These are phyloP conservation scores for Leptatherina wallacei DNA, from an alignment of 2,797 vertebrate genomes.

Conservation along the genomic window DNA sequence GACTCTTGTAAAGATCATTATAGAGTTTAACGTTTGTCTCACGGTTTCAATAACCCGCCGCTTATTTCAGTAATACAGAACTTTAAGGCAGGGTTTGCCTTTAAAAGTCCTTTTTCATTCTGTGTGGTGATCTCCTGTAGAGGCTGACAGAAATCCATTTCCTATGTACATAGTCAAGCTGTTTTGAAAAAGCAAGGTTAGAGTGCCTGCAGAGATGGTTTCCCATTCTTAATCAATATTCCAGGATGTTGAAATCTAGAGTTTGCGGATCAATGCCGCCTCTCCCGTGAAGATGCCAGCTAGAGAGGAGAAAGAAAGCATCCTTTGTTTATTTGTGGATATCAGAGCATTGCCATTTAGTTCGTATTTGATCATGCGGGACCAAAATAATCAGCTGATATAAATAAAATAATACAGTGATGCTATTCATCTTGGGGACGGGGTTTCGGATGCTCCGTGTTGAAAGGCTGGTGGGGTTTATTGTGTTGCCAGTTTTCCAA, in stretches of 20 bases:
- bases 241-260: slow-evolving; percentile 40
- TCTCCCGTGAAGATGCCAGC: slow-evolving; percentile 1
- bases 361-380: slow-evolving; percentile 20
- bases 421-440: slow-evolving; percentile 12
- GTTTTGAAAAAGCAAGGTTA: slow-evolving; percentile 33
- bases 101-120: slow-evolving; percentile 23
- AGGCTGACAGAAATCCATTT: slow-evolving; percentile 25
- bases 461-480: slow-evolving; percentile 6
- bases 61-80: slow-evolving; percentile 14
- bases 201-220: slow-evolving; percentile 2
- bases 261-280: slow-evolving; percentile 24
- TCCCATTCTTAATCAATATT: slow-evolving; percentile 50
- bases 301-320: slow-evolving; percentile 10
- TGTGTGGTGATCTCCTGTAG: neutral
- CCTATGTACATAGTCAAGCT: slow-evolving; percentile 47
- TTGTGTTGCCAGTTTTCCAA: slow-evolving; percentile 8
- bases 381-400: slow-evolving; percentile 22
- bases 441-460: slow-evolving; percentile 12
- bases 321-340: slow-evolving; percentile 15
- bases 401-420: slow-evolving; percentile 45
- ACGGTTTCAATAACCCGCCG: slow-evolving; percentile 18
- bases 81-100: slow-evolving; percentile 13
- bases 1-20: slow-evolving; percentile 15
- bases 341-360: slow-evolving; percentile 18
- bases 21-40: slow-evolving; percentile 8